Percentiles rank a stretch among this genome's conserved stretches.
Evolutionary conservation across 2,797 vertebrate genomes (phyloP).

Genomic region (Cyclopterus lumpus): DNA sequence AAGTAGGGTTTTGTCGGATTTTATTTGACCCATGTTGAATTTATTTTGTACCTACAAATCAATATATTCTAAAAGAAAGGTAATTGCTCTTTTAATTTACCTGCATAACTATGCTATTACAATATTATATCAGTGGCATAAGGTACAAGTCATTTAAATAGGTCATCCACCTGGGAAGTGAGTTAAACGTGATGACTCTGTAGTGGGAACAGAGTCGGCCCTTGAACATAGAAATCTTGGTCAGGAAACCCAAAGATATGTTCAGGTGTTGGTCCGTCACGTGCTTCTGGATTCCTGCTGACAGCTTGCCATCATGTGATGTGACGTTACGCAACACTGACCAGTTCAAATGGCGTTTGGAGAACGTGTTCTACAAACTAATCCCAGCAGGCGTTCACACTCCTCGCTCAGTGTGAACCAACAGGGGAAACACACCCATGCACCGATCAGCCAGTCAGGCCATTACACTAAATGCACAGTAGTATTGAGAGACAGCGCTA

Average conservation of each 20-base stretch:
- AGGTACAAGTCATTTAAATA: background rate
- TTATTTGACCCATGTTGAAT: background rate
- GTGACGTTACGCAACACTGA: constrained; percentile 22
- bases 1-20: background rate
- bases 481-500: constrained; percentile 70
- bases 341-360: constrained; percentile 26
- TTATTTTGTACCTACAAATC: background rate
- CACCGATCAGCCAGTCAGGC: constrained; percentile 70
- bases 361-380: constrained; percentile 41
- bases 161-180: no score
- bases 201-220: background rate
- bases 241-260: background rate
- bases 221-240: background rate
- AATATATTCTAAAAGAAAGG: background rate
- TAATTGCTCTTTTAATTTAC: background rate
- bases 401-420: constrained; percentile 58
- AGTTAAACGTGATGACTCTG: background rate
- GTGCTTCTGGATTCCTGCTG: constrained; percentile 10
- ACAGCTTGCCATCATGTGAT: background rate
- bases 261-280: background rate
- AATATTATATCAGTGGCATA: background rate
- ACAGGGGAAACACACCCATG: constrained; percentile 54
- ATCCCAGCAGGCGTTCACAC: constrained; percentile 37
- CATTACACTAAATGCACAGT: constrained; percentile 77
- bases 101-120: background rate